Evolutionary conservation across 2,797 vertebrate species (phyloP), one percentile per base, ranked within the genome.

Genomic region (Avahi laniger): DNA sequence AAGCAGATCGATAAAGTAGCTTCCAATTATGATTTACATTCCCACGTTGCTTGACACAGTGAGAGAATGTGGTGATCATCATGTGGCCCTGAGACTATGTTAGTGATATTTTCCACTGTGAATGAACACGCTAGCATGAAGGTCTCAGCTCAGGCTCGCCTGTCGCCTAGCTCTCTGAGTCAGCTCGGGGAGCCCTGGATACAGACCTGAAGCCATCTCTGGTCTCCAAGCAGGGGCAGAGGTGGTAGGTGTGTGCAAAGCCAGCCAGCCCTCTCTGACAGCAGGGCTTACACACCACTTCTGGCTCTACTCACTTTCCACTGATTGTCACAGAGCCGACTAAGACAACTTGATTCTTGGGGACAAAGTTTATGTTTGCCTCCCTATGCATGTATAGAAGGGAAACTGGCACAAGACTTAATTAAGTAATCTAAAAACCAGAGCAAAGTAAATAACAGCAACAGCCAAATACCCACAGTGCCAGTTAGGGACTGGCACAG

Each of bases 1-100:
- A 93, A 89, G 89, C 24, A 38, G 80, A 95, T 89, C 86, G 43
- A 95, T 4, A 91, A 33, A 90, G 12, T 6, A 9, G 61, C 87
- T 89, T 91, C 95, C 38, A 63, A 15, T 80, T 22, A 46, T 6
- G 28, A 93, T 80, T 67, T 89, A 79, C 75, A 30, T 91, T 48
- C 57, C 94, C 69, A 11, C 1, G 35, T 15, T 8, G 26, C 50
- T 50, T 52, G 78, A 94, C 69, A 30, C 22, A 33, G 46, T 46
- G 30, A 59, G 48, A 93, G 35, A n/a, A 63, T 4, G 11, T 10
- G 38, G 28, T 18, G 41, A 89, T 13, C 4, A 4, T 2, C 4
- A 2, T 4, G 2, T 22, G 28, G 57, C 41, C 69, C 75, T 38
- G 24, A 46, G 65, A n/a, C 9, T 13, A 46, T 0, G 7, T 22